Conservation (phyloP, 2,797 vertebrate species). For the Pangasius sanitwongsei region DNA sequence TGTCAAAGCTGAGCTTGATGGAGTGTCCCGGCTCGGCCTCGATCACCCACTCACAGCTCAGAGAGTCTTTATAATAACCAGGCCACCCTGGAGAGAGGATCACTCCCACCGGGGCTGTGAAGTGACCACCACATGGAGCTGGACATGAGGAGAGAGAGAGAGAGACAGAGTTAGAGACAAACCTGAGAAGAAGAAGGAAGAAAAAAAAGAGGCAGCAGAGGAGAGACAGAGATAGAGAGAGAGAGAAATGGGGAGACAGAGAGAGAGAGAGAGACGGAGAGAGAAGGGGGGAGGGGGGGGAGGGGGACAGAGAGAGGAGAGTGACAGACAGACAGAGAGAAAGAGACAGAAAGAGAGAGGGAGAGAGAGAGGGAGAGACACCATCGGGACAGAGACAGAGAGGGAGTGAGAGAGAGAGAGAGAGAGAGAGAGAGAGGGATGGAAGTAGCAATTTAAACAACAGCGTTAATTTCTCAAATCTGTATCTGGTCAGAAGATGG, state of each 20-base stretch:
- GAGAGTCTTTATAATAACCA: slow-evolving; percentile 89
- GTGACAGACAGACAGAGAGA: background rate
- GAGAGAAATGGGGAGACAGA: background rate
- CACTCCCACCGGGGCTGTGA: slow-evolving; percentile 84
- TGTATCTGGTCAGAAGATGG: background rate
- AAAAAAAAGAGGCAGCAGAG: too few relatives aligned
- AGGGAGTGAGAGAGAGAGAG: background rate
- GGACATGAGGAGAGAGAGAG: slow-evolving; percentile 14
- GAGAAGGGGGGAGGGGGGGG: background rate
- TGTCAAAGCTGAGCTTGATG: slow-evolving; percentile 92
- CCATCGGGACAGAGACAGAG: background rate
- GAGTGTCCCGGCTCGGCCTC: slow-evolving; percentile 87
- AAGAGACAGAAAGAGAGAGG: background rate
- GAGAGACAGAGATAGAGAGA: background rate
- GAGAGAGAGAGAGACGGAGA: background rate
- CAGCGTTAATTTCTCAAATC: background rate
- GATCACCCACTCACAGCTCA: slow-evolving; percentile 92
- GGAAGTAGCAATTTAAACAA: background rate
- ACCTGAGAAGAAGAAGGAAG: too few relatives aligned
- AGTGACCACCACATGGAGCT: slow-evolving; percentile 87
- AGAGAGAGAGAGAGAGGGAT: background rate
- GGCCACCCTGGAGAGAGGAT: slow-evolving; percentile 90
- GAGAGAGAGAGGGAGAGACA: background rate
- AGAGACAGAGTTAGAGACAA: background rate
- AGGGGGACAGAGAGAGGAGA: background rate